Evolutionary conservation across 2,888 invertebrate species (phyloP).

Genomic region (Agrochola lychnidis): DNA sequence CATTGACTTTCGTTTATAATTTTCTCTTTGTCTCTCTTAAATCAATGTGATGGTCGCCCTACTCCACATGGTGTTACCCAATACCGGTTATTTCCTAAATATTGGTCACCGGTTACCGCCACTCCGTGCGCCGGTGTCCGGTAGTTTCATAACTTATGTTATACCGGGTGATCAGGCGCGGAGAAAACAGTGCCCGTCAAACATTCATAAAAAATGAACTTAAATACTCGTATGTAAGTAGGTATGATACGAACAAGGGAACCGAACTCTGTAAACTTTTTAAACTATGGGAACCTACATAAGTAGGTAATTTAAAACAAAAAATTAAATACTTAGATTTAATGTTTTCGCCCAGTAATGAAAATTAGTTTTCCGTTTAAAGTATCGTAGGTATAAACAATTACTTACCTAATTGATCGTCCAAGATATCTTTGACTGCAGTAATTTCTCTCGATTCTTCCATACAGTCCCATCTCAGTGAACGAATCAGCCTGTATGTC

Average conservation of each 20-base stretch:
- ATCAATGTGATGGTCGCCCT: conserved; percentile 30
- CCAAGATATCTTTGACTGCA: background rate
- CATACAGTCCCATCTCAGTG: background rate
- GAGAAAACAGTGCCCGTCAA: conserved; percentile 2
- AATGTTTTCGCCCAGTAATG: background rate
- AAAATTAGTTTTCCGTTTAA: background rate
- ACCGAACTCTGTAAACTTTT: background rate
- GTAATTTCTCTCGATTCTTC: background rate
- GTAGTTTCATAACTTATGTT: conserved; percentile 40
- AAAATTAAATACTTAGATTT: too few relatives aligned
- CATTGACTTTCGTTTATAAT: background rate
- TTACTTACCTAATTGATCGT: background rate
- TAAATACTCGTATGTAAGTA: background rate
- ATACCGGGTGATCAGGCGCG: conserved; percentile 18
- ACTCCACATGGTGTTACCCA: conserved; percentile 35
- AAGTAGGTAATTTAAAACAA: too few relatives aligned
- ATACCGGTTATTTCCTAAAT: conserved; percentile 57
- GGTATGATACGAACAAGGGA: background rate
- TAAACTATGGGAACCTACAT: background rate
- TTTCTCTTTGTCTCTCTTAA: background rate
- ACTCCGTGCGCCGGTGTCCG: background rate
- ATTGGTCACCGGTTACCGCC: conserved; percentile 37
- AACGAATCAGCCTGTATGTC: conserved; percentile 6
- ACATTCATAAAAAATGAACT: background rate
- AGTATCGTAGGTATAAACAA: background rate